A percentile compares a stretch with the other conserved stretches of the same genome.
Conservation (phyloP, 2,888 invertebrate genomes). For the Drosophila paranaensis region DNA sequence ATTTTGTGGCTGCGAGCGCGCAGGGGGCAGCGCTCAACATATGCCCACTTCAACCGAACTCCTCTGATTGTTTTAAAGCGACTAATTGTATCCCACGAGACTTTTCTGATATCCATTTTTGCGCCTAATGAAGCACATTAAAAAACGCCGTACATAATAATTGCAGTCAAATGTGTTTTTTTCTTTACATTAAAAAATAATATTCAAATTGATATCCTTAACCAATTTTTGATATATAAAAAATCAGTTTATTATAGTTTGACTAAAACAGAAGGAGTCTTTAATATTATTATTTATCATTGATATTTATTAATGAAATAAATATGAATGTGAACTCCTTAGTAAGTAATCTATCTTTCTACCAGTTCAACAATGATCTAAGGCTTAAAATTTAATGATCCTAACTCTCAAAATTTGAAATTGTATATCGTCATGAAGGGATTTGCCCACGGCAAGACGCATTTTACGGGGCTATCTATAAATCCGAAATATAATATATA, state of each 20-base stretch:
- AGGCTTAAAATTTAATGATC: too few relatives aligned
- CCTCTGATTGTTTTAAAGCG: constrained; percentile 55
- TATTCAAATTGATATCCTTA: not conserved
- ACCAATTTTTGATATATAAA: not conserved
- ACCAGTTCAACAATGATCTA: too few relatives aligned
- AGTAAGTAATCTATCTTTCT: too few relatives aligned
- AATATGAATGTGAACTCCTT: too few relatives aligned
- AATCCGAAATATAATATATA: too few relatives aligned
- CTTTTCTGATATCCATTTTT: constrained; percentile 33
- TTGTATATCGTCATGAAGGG: too few relatives aligned
- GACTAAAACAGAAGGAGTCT: too few relatives aligned
- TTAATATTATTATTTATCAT: too few relatives aligned
- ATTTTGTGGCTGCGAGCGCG: constrained; percentile 61
- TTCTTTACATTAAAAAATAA: not conserved
- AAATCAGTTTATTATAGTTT: not conserved
- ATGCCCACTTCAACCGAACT: constrained; percentile 46
- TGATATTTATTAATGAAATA: too few relatives aligned
- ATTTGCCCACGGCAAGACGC: too few relatives aligned
- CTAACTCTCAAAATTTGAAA: too few relatives aligned
- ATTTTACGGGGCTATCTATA: too few relatives aligned
- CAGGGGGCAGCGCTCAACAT: constrained; percentile 43
- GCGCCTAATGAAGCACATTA: constrained; percentile 38
- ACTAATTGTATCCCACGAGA: constrained; percentile 70
- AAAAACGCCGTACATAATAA: constrained; percentile 3
- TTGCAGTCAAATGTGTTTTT: not conserved